Percentiles rank a stretch among this genome's conserved stretches.
Conservation (phyloP, 2,113 vertebrate species). For the Chamaea fasciata region DNA sequence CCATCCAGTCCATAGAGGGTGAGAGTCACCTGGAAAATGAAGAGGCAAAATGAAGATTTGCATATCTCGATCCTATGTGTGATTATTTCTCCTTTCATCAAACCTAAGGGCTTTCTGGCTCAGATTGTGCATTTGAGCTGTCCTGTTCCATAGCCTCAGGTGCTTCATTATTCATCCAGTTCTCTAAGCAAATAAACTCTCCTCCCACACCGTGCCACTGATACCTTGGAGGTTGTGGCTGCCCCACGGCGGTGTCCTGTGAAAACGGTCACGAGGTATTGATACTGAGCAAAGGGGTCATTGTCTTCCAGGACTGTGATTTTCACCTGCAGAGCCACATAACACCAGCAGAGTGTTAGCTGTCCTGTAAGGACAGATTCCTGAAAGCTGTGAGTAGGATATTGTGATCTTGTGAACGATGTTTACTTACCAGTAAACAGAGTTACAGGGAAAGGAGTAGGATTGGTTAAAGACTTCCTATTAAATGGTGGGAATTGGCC, state of each 20-base stretch:
- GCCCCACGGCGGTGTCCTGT: slow-evolving; percentile 88
- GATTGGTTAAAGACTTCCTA: background rate
- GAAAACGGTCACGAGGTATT: slow-evolving; percentile 85
- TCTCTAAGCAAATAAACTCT: background rate
- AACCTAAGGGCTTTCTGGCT: background rate
- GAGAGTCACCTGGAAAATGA: slow-evolving; percentile 80
- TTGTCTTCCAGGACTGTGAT: slow-evolving; percentile 89
- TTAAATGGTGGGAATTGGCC: background rate
- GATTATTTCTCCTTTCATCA: background rate
- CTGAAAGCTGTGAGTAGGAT: background rate
- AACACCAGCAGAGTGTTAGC: background rate
- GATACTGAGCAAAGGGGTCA: slow-evolving; percentile 88
- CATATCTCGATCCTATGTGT: rapidly evolving
- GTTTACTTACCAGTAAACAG: background rate
- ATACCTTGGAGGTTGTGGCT: slow-evolving; percentile 88
- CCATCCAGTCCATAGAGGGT: slow-evolving; percentile 85
- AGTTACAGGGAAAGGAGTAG: background rate
- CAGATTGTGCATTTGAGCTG: background rate
- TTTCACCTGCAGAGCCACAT: slow-evolving; percentile 76
- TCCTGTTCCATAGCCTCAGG: background rate
- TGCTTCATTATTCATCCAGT: background rate
- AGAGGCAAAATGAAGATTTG: background rate
- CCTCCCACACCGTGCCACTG: background rate
- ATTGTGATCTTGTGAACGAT: background rate
- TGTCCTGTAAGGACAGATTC: background rate